Conservation (phyloP, 2,888 invertebrate genomes). For the Yponomeuta malinellus region DNA sequence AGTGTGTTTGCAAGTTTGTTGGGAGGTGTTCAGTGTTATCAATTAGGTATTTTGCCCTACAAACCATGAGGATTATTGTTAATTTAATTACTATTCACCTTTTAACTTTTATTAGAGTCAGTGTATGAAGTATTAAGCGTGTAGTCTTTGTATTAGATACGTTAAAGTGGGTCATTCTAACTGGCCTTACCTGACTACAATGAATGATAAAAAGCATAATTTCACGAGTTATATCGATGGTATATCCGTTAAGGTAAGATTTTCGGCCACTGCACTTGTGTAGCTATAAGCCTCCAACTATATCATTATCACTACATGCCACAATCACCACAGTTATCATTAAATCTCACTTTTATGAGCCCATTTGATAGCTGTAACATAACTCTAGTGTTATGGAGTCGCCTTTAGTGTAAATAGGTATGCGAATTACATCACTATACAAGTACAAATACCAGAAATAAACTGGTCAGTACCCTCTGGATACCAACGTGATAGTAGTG, state of each 20-base stretch:
- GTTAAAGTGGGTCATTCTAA: conserved; percentile 51
- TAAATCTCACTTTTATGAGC: background rate
- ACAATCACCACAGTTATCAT: too few relatives aligned
- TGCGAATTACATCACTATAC: background rate
- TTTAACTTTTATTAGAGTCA: background rate
- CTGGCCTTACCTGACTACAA: conserved; percentile 34
- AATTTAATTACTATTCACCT: conserved; percentile 24
- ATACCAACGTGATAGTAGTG: background rate
- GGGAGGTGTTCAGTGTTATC: conserved; percentile 50
- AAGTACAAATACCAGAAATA: too few relatives aligned
- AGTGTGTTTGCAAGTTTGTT: background rate
- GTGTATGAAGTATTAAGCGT: conserved; percentile 9
- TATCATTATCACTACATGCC: too few relatives aligned
- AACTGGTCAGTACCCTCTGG: too few relatives aligned
- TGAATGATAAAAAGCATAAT: conserved; percentile 75
- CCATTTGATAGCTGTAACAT: background rate
- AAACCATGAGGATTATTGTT: conserved; percentile 52
- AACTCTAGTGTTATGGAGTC: background rate
- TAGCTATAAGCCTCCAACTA: too few relatives aligned
- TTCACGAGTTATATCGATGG: conserved; percentile 74
- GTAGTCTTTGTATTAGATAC: conserved; percentile 27
- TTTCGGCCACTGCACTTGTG: conserved; percentile 3
- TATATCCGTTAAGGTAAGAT: conserved; percentile 55
- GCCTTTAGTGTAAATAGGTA: background rate
- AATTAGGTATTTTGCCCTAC: conserved; percentile 32